phyloP scores from a whole-genome alignment of 1,140 invertebrate genomes.

The Pseudomyrmex flavicornis region DNA sequence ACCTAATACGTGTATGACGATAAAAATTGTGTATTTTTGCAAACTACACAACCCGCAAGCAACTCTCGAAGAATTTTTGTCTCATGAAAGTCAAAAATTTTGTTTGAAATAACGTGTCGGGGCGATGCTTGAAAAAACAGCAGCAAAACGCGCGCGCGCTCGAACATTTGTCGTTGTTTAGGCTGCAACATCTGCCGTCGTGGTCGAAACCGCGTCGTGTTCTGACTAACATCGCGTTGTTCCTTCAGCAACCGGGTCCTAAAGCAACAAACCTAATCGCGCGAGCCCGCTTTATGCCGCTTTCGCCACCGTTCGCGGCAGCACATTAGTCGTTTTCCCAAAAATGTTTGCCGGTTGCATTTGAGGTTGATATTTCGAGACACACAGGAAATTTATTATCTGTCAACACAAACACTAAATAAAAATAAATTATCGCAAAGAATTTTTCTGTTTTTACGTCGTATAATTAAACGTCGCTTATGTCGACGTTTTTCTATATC shows the following conservation, averaged over 20 bases:
- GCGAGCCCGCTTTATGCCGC: constrained; percentile 18
- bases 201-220: constrained; percentile 4
- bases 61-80: constrained; percentile 1
- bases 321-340: constrained; percentile 1
- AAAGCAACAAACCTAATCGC: constrained; percentile 63
- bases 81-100: constrained; percentile 9
- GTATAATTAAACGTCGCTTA: neutral
- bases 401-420: neutral
- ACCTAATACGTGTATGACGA: too few relatives aligned
- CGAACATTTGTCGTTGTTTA: constrained; percentile 55
- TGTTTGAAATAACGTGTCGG: neutral
- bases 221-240: constrained; percentile 27
- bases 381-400: neutral
- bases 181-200: constrained; percentile 51
- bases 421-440: too few relatives aligned
- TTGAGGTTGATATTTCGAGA: neutral
- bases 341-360: constrained; percentile 4
- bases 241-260: constrained; percentile 47
- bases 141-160: neutral
- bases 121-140: constrained; percentile 25
- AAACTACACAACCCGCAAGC: too few relatives aligned
- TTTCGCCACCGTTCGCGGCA: constrained; percentile 1
- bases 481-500: too few relatives aligned
- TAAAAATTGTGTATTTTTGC: neutral
- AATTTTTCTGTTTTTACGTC: neutral